These are phyloP conservation scores for Agonopterix heracliana DNA, from an alignment of 2,888 invertebrate genomes.

Conservation along the genomic window DNA sequence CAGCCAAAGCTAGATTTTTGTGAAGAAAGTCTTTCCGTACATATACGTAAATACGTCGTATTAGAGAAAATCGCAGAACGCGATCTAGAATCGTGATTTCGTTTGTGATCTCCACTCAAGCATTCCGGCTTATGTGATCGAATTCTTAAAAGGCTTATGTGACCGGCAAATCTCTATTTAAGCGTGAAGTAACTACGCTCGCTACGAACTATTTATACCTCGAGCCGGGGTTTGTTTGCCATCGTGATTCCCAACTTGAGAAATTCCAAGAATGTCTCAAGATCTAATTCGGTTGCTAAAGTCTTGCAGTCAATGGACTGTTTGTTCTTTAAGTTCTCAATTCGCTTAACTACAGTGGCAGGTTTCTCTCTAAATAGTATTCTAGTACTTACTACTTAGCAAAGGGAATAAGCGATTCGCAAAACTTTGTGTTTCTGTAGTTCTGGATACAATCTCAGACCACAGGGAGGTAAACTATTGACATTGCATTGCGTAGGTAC, in stretches of 20 bases:
- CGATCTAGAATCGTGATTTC: neutral
- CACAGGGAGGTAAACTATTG: too few relatives aligned
- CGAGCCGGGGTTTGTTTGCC: neutral
- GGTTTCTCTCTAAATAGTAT: neutral
- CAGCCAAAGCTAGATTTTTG: too few relatives aligned
- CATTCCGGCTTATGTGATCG: constrained; percentile 1
- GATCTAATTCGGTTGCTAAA: neutral
- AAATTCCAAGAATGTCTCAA: neutral
- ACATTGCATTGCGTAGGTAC: too few relatives aligned
- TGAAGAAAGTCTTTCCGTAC: too few relatives aligned
- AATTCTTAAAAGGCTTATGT: constrained; percentile 2
- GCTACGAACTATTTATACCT: neutral
- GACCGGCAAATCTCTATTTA: constrained; percentile 1
- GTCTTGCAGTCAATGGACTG: neutral
- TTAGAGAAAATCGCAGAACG: too few relatives aligned
- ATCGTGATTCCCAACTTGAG: neutral
- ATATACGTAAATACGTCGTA: too few relatives aligned
- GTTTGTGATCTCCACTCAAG: neutral
- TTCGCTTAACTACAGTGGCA: too few relatives aligned
- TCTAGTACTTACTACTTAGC: too few relatives aligned
- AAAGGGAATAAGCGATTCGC: too few relatives aligned
- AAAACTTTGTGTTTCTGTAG: too few relatives aligned
- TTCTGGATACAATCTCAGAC: too few relatives aligned
- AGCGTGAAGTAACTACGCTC: neutral
- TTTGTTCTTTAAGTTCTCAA: neutral